These are phyloP conservation scores for Chaetodon auriga DNA, from an alignment of 2,113 vertebrate genomes.

Conservation along the genomic window DNA sequence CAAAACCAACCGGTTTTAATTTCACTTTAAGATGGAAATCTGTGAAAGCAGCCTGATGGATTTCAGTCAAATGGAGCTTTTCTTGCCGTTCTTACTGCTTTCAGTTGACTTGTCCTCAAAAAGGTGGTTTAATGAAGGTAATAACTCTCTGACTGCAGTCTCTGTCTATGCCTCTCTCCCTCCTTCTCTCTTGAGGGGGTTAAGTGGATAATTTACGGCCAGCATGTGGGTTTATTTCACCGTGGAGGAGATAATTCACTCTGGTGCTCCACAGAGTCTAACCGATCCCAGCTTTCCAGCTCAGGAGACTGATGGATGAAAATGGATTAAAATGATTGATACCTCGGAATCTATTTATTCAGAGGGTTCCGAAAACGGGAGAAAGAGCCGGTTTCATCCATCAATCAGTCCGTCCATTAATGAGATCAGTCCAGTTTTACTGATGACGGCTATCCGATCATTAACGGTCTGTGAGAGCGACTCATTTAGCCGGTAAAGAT, in stretches of 20 bases:
- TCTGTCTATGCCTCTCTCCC: slow-evolving; percentile 6
- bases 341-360: neutral
- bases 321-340: slow-evolving; percentile 41
- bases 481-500: neutral
- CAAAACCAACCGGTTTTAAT: too few species aligned
- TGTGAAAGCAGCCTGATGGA: too few species aligned
- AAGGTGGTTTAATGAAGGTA: neutral
- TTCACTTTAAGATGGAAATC: too few species aligned
- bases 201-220: slow-evolving; percentile 64
- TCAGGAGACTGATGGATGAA: slow-evolving; percentile 36
- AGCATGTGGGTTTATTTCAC: slow-evolving; percentile 62
- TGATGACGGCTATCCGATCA: neutral
- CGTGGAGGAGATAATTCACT: slow-evolving; percentile 50
- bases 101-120: neutral
- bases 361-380: neutral
- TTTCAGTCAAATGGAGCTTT: neutral
- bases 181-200: slow-evolving; percentile 38
- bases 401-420: neutral
- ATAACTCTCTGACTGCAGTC: slow-evolving; percentile 16
- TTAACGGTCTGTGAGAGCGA: neutral
- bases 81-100: neutral
- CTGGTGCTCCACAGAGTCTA: slow-evolving; percentile 18
- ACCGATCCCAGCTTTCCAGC: slow-evolving; percentile 24
- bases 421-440: neutral
- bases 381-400: too few species aligned